Conservation (phyloP, 2,113 vertebrate genomes). For the Callocephalon fimbriatum region DNA sequence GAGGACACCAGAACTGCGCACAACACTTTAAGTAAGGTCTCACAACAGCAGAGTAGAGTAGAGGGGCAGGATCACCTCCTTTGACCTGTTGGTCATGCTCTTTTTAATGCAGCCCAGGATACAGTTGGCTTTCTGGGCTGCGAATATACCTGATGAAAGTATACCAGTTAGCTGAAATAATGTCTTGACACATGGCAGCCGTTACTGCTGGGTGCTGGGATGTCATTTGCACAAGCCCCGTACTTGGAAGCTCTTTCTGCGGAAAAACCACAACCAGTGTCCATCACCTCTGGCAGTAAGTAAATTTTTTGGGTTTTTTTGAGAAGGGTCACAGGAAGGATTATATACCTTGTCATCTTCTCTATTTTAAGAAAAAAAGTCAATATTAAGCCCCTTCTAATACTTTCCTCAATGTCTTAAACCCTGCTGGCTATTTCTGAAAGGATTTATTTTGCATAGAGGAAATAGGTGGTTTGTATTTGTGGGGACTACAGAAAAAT, state of each 20-base stretch:
- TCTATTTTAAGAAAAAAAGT: not conserved
- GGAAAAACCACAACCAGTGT: accelerated
- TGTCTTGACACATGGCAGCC: not conserved
- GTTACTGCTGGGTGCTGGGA: not conserved
- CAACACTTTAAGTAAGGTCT: too few relatives aligned
- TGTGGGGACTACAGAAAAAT: not conserved
- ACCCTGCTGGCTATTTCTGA: not conserved
- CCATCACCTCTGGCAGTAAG: not conserved
- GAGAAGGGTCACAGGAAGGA: accelerated
- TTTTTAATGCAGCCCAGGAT: too few relatives aligned
- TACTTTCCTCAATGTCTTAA: not conserved
- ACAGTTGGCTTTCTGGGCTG: too few relatives aligned
- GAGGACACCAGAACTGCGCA: too few relatives aligned
- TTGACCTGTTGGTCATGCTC: too few relatives aligned
- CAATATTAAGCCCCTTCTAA: not conserved
- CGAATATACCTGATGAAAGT: not conserved
- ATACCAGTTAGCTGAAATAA: not conserved
- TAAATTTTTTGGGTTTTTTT: accelerated
- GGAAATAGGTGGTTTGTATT: not conserved
- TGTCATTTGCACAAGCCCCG: not conserved
- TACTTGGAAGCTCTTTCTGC: not conserved
- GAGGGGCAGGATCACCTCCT: too few relatives aligned
- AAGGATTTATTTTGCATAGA: not conserved
- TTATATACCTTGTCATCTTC: not conserved
- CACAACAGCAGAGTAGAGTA: too few relatives aligned